phyloP scores from a whole-genome alignment of 1,140 invertebrate species.

The Papilio helenus region DNA sequence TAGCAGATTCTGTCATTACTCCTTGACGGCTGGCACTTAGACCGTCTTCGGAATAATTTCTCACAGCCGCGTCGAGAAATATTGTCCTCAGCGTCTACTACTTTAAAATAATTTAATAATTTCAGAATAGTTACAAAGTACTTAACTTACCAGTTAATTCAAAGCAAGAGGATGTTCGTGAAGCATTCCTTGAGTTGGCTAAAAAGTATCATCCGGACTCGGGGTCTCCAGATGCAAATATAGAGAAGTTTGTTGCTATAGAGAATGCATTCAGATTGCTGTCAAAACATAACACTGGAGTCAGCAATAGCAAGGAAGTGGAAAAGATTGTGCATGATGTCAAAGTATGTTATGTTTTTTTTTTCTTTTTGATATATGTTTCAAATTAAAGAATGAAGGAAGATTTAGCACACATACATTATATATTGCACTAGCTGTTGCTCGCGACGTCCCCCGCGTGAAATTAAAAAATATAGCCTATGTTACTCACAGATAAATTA shows the following conservation, averaged over 20 bases:
- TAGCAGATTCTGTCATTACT: too few relatives aligned
- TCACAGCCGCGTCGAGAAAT: too few relatives aligned
- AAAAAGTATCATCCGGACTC: conserved; percentile 94
- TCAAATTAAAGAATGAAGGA: too few relatives aligned
- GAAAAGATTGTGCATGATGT: conserved; percentile 80
- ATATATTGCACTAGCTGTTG: too few relatives aligned
- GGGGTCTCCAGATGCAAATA: conserved; percentile 85
- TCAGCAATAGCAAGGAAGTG: conserved; percentile 60
- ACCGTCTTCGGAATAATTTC: too few relatives aligned
- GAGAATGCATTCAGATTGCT: conserved; percentile 83
- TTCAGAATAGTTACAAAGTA: conserved; percentile 86
- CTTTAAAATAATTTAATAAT: neutral
- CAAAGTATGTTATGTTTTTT: conserved; percentile 56
- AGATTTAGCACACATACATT: too few relatives aligned
- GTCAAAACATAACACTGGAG: conserved; percentile 83
- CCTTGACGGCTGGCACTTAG: too few relatives aligned
- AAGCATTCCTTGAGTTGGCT: conserved; percentile 89
- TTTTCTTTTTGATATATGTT: too few relatives aligned
- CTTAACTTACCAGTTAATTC: conserved; percentile 87
- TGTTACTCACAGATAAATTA: too few relatives aligned
- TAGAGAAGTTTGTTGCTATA: conserved; percentile 89
- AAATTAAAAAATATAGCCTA: too few relatives aligned
- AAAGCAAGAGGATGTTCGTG: conserved; percentile 87
- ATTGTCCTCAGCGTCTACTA: neutral
- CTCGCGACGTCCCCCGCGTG: too few relatives aligned